These are phyloP conservation scores for Pomatorhinus ruficollis DNA, from an alignment of 2,113 vertebrate genomes.

Conservation along the genomic window DNA sequence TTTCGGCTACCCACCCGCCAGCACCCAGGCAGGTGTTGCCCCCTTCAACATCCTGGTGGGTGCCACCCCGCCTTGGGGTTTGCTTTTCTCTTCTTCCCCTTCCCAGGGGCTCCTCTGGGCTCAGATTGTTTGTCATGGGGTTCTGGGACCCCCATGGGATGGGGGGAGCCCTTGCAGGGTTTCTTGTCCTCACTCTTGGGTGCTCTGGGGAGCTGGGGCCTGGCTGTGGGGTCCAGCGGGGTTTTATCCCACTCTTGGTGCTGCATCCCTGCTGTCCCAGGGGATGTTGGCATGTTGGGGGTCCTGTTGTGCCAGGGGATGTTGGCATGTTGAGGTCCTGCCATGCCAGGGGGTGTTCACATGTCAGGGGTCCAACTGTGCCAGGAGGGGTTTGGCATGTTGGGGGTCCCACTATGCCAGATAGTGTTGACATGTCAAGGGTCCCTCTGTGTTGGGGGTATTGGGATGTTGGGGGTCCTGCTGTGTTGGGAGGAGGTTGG, in stretches of 20 bases:
- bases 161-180: background rate
- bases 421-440: fast-evolving
- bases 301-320: background rate
- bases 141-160: background rate
- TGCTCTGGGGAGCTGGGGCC: background rate
- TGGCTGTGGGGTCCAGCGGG: fast-evolving
- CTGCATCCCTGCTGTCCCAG: fast-evolving
- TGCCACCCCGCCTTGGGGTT: constrained; percentile 71
- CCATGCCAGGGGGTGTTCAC: background rate
- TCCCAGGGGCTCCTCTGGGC: background rate
- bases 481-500: background rate
- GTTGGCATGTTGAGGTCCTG: background rate
- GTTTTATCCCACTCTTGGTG: background rate
- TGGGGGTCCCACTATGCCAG: fast-evolving
- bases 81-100: constrained; percentile 32
- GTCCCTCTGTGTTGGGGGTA: fast-evolving
- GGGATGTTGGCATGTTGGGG: background rate
- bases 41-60: constrained; percentile 79
- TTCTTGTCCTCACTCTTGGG: background rate
- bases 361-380: fast-evolving
- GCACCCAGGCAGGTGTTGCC: constrained; percentile 89
- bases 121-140: fast-evolving
- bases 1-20: constrained; percentile 91
- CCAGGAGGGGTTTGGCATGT: fast-evolving
- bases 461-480: background rate